Percentiles rank a stretch among this genome's conserved stretches.
phyloP scores from a whole-genome alignment of 53 echinoderm and acorn worm genomes.

The Astropecten irregularis region DNA sequence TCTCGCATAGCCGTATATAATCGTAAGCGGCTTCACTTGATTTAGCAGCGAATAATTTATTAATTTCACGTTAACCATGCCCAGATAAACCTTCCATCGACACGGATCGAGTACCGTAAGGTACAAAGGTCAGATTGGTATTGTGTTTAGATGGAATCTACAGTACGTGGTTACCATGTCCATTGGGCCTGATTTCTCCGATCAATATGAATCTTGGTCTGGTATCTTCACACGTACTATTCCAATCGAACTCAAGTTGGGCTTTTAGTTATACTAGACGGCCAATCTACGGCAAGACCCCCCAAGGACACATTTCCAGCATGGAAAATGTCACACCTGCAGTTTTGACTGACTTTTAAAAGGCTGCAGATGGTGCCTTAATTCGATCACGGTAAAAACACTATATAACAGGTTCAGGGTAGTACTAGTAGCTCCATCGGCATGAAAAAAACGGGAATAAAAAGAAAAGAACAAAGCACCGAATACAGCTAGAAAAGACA shows the following conservation, averaged over 20 bases:
- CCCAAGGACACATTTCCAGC: constrained; percentile 29
- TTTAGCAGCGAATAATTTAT: constrained; percentile 3
- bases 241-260: neutral
- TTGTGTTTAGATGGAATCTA: neutral
- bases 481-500: too few relatives aligned
- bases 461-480: too few relatives aligned
- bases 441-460: too few relatives aligned
- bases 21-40: neutral
- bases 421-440: too few relatives aligned
- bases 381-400: neutral
- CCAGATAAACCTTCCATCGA: neutral
- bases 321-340: neutral
- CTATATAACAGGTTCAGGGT: too few relatives aligned
- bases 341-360: too few relatives aligned
- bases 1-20: too few relatives aligned
- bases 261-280: neutral
- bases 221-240: neutral
- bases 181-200: neutral
- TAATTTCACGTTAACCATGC: neutral
- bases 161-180: neutral
- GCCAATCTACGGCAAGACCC: neutral
- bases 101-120: neutral
- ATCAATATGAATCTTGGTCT: neutral
- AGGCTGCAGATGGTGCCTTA: neutral
- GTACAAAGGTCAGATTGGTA: constrained; percentile 2